phyloP scores from a whole-genome alignment of 1,140 invertebrate species.

The Ceratosolen fusciceps region DNA sequence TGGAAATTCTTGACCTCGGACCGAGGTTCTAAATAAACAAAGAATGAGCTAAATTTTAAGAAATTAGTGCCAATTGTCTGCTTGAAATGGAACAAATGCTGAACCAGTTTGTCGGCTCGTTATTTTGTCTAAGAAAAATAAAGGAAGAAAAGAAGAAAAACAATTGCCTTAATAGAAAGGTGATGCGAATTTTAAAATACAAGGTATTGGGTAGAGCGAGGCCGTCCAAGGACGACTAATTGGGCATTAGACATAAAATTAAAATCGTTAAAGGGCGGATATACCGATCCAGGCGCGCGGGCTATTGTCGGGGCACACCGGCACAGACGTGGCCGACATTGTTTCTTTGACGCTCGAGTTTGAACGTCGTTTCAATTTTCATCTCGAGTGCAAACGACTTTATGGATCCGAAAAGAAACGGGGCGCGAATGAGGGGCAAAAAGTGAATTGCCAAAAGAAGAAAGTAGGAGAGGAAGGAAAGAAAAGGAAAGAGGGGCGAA shows the following conservation, averaged over 20 bases:
- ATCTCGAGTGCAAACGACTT: not conserved
- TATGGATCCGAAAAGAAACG: not conserved
- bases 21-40: too few species aligned
- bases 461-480: not conserved
- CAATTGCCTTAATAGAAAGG: too few species aligned
- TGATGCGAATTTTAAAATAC: not conserved
- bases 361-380: slow-evolving; percentile 11
- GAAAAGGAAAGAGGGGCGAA: not conserved
- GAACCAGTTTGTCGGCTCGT: too few species aligned
- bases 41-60: too few species aligned
- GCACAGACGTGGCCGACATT: not conserved
- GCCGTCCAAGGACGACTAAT: not conserved
- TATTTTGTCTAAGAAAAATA: too few species aligned
- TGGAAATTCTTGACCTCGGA: too few species aligned
- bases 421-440: not conserved
- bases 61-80: too few species aligned
- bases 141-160: too few species aligned
- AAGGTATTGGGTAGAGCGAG: not conserved
- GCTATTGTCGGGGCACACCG: not conserved
- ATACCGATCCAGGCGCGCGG: too few species aligned
- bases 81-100: too few species aligned
- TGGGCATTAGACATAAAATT: not conserved
- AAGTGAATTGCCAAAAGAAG: not conserved
- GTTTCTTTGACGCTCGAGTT: not conserved
- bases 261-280: too few species aligned